These are phyloP conservation scores for Otolemur crassicaudatus DNA, from an alignment of 2,797 vertebrate species.

Conservation along the genomic window DNA sequence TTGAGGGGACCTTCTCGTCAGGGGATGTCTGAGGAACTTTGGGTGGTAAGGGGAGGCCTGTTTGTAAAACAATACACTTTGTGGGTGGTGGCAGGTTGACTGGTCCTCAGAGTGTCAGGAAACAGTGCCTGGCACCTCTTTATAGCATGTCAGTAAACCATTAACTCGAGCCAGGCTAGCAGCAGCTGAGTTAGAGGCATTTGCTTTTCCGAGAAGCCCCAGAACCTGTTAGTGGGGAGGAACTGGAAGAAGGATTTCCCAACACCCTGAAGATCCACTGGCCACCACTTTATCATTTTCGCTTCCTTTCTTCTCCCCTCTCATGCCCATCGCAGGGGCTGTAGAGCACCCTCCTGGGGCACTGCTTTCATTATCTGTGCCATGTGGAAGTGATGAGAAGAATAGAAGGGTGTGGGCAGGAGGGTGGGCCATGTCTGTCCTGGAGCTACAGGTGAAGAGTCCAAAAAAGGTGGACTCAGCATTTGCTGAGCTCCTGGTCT, in stretches of 20 bases:
- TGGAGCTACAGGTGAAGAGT: not conserved
- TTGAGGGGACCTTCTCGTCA: not conserved
- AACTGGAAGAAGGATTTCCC: not conserved
- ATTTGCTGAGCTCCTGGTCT: not conserved
- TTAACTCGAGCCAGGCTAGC: constrained; percentile 38
- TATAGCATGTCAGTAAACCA: constrained; percentile 12
- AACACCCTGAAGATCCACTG: not conserved
- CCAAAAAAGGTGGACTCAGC: not conserved
- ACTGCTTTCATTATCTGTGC: not conserved
- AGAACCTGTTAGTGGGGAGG: not conserved
- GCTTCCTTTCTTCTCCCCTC: fast-evolving
- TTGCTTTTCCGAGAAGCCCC: not conserved
- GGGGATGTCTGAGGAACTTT: not conserved
- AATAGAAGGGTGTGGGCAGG: not conserved
- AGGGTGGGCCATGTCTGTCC: not conserved
- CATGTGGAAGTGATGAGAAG: not conserved
- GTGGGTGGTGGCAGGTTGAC: not conserved
- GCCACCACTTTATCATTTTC: not conserved
- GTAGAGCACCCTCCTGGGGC: not conserved
- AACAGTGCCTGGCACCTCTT: not conserved
- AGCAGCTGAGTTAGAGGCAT: not conserved
- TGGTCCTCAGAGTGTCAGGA: fast-evolving
- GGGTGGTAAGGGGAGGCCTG: fast-evolving
- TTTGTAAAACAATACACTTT: not conserved
- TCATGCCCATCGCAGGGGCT: fast-evolving